A percentile compares a stretch with the other conserved stretches of the same genome.
phyloP scores from a whole-genome alignment of 2,797 vertebrate species.

The Onychomys torridus region DNA sequence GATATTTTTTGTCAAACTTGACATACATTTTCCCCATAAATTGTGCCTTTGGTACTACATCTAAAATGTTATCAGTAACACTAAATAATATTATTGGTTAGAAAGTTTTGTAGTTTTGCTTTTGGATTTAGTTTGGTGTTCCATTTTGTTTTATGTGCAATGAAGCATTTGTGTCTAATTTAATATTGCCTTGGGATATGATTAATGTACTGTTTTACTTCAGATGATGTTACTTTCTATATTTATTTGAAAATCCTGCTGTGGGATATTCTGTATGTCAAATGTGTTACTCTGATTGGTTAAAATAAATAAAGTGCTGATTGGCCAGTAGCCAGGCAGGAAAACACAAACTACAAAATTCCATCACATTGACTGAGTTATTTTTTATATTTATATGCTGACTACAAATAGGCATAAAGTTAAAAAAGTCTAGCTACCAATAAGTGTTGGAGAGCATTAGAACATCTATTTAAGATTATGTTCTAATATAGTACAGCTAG shows the following conservation, averaged over 20 bases:
- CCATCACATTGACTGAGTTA: background rate
- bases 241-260: background rate
- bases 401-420: background rate
- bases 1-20: background rate
- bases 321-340: too few relatives aligned
- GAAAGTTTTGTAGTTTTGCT: background rate
- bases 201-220: background rate
- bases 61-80: background rate
- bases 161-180: background rate
- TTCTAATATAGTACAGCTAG: background rate
- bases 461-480: background rate
- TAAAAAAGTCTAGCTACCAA: background rate
- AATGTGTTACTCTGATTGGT: too few relatives aligned
- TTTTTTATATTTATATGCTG: background rate
- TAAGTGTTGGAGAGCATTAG: background rate
- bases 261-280: too few relatives aligned
- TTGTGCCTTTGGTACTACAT: background rate
- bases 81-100: background rate
- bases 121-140: background rate
- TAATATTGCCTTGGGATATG: background rate
- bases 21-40: background rate
- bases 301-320: too few relatives aligned
- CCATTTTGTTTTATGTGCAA: background rate
- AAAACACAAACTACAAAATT: too few relatives aligned
- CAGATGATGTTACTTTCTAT: background rate